Conservation (phyloP, 2,797 vertebrate genomes). For the Masticophis lateralis region DNA sequence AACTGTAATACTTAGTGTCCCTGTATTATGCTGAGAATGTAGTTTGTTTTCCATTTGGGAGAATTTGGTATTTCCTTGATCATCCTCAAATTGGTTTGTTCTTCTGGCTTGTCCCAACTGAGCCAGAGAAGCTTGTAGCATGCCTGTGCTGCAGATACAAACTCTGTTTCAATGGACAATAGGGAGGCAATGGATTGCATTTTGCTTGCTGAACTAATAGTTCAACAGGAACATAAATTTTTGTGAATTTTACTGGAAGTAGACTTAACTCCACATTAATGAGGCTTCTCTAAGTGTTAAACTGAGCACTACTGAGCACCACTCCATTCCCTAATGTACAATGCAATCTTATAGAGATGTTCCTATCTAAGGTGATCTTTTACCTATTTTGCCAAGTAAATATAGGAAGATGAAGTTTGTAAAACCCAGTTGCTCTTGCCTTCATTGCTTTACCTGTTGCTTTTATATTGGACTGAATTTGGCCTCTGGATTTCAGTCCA, state of each 20-base stretch:
- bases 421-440: neutral
- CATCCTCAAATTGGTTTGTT: neutral
- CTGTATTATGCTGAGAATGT: neutral
- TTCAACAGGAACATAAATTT: neutral
- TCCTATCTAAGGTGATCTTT: neutral
- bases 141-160: neutral
- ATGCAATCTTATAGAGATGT: neutral
- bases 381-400: neutral
- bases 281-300: neutral
- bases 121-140: neutral
- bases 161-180: neutral
- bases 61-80: neutral
- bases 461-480: neutral
- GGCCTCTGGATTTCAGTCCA: neutral
- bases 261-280: neutral
- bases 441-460: neutral
- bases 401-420: neutral
- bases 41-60: too few species aligned
- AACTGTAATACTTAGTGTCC: neutral
- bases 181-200: neutral
- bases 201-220: neutral
- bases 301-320: neutral
- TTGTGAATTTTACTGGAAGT: neutral
- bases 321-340: neutral
- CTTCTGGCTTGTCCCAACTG: neutral